Base-by-base conservation (phyloP, 2,888 invertebrate genomes). In the Baronia brevicornis region DNA sequence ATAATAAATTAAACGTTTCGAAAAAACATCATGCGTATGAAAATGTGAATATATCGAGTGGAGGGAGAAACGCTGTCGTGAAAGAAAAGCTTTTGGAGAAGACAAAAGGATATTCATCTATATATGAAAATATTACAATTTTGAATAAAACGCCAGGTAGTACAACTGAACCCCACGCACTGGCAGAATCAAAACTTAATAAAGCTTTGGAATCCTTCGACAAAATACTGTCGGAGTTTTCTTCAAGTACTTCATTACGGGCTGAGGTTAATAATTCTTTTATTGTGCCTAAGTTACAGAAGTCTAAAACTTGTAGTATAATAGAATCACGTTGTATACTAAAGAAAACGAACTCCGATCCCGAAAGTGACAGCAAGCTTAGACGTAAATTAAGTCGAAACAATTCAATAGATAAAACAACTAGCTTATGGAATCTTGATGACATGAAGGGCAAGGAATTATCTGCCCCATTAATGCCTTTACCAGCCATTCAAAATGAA, bases 231-330 rank as follows among this genome's bases (percentile, higher is more conserved):
- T 73, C 67, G 2, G 84, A 84, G 43, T 84, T 84, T 53, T 70
- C 78, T 13, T 42, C 61, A 5, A 64, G 67, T 42, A 48, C 63
- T 3, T 66, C 71, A 10, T 51, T 68, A 15, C 60, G 61, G 24
- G 46, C 64, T 3, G 65, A 65, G 39, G 47, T 62, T 8, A 68
- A 62, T 28, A 51, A 31, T 32, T 48, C 42, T 46, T 84, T 78
- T 40, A 59, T 71, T 48, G 80, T 86, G 28, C 88, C 88, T 24
- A 88, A 87, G 63, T 64, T 91, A 46, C 87, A 89, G 51, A 91
- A 91, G 60, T 89, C 91, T 1, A 89, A 90, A 58, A 91, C 90
- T 46, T 90, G 90, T 60, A 89, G 89, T 54, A 89, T 89, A 37
- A 90, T 90, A 31, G 90, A 89, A 63, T 89, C 90, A 1, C 86